phyloP scores from a whole-genome alignment of 2,888 invertebrate species.

The Drosophila mimetica region DNA sequence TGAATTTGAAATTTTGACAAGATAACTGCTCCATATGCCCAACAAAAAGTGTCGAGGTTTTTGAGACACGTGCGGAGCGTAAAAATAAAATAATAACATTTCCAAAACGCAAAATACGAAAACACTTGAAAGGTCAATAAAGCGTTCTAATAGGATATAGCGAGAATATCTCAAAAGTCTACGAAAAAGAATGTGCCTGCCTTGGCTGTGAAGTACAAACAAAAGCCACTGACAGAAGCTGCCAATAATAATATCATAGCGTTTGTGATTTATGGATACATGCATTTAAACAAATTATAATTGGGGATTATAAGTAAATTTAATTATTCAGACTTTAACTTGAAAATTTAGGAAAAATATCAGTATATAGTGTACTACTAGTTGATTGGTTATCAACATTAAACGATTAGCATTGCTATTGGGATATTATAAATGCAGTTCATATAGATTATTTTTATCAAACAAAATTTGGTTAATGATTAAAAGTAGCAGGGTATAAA shows the following conservation, averaged over 20 bases:
- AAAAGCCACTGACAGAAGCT: conserved; percentile 6
- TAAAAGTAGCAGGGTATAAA: neutral
- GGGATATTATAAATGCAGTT: neutral
- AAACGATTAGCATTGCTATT: neutral
- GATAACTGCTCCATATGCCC: conserved; percentile 3
- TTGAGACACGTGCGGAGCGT: conserved; percentile 2
- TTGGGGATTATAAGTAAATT: neutral
- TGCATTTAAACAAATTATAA: neutral
- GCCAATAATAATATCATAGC: too few relatives aligned
- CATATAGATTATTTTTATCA: conserved; percentile 1
- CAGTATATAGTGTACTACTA: neutral
- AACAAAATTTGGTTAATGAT: neutral
- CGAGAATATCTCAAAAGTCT: neutral
- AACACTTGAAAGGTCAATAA: conserved; percentile 8
- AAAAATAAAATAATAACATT: conserved; percentile 6
- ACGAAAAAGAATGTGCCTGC: conserved; percentile 11
- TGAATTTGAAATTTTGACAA: conserved; percentile 19
- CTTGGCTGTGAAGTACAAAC: conserved; percentile 36
- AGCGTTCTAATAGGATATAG: neutral
- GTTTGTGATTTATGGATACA: neutral
- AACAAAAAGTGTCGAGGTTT: conserved; percentile 37
- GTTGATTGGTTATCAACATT: neutral
- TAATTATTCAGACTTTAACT: neutral
- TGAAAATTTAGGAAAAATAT: neutral
- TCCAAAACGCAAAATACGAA: conserved; percentile 1